These are phyloP conservation scores for Spondyliosoma cantharus DNA, from an alignment of 2,797 vertebrate species.

Conservation along the genomic window DNA sequence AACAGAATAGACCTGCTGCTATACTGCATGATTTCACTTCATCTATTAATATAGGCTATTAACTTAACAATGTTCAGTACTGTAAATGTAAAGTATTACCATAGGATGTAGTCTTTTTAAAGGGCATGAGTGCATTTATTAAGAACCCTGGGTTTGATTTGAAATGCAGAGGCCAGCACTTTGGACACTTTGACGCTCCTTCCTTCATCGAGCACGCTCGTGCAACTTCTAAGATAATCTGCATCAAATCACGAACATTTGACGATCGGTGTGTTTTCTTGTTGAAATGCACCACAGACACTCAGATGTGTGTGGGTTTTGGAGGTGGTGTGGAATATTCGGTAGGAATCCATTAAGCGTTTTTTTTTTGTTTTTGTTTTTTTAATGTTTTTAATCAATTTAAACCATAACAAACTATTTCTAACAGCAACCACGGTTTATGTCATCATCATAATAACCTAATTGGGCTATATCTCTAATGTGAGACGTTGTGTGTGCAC, in stretches of 20 bases:
- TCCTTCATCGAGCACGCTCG: background rate
- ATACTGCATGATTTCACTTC: constrained; percentile 4
- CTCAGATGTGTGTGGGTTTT: constrained; percentile 5
- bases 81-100: background rate
- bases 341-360: background rate
- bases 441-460: constrained; percentile 51
- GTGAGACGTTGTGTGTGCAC: constrained; percentile 61
- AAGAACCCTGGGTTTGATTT: background rate
- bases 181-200: constrained; percentile 9
- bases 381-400: background rate
- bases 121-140: background rate
- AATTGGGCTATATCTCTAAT: constrained; percentile 62
- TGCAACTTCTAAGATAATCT: constrained; percentile 23
- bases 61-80: background rate
- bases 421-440: constrained; percentile 29
- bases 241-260: background rate
- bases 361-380: background rate
- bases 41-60: background rate
- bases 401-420: constrained; percentile 34
- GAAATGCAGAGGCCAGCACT: background rate
- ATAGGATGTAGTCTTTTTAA: background rate
- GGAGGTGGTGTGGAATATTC: constrained; percentile 1
- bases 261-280: background rate
- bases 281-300: constrained; percentile 19
- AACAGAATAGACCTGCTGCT: background rate